phyloP scores from a whole-genome alignment of 2,888 invertebrate genomes.

The Escarpia spicata region DNA sequence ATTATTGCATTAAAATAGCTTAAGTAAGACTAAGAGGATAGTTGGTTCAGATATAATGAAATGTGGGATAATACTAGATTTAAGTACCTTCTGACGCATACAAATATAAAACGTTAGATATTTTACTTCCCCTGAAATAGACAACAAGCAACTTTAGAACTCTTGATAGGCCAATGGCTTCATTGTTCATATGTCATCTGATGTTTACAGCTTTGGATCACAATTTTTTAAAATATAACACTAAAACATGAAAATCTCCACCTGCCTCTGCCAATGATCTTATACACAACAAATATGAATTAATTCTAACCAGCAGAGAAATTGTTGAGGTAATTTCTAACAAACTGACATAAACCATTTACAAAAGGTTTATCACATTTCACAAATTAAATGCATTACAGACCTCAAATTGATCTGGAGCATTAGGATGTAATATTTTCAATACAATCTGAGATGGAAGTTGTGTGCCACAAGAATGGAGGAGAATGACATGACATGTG shows the following conservation, averaged over 20 bases:
- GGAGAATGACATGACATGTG: background rate
- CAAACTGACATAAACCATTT: background rate
- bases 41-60: background rate
- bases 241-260: background rate
- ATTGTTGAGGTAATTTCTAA: background rate
- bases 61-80: background rate
- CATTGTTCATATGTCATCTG: slow-evolving; percentile 1
- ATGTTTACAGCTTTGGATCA: background rate
- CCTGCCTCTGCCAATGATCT: background rate
- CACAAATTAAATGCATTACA: background rate
- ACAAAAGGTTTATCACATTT: background rate
- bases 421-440: background rate
- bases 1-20: background rate
- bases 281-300: background rate
- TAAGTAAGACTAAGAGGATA: background rate
- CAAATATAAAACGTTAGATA: background rate
- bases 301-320: background rate
- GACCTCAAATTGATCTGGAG: background rate
- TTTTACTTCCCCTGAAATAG: too few relatives aligned
- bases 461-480: background rate
- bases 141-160: background rate
- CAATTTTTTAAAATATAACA: background rate
- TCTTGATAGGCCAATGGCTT: background rate
- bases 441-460: background rate
- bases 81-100: background rate